Conservation (phyloP, 2,888 invertebrate genomes). For the Antheraea assamensis region DNA sequence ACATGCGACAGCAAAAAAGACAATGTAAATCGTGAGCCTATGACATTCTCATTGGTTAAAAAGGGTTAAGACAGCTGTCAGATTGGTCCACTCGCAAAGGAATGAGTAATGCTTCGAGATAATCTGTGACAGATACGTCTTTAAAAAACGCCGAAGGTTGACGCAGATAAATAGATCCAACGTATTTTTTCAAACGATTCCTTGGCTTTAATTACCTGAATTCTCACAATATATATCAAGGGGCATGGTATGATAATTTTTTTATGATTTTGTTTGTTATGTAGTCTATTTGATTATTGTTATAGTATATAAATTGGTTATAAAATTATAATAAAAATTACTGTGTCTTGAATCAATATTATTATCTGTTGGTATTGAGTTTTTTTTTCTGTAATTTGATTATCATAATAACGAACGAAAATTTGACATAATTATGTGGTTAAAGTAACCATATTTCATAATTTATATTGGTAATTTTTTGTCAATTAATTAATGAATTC, state of each 20-base stretch:
- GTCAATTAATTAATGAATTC: no score
- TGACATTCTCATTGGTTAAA: slow-evolving; percentile 79
- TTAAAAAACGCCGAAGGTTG: slow-evolving; percentile 76
- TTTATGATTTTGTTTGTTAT: slow-evolving; percentile 28
- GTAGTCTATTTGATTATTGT: background rate
- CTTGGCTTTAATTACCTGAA: slow-evolving; percentile 75
- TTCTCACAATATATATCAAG: slow-evolving; percentile 76
- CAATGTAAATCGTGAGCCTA: slow-evolving; percentile 72
- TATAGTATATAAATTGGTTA: background rate
- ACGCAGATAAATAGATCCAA: slow-evolving; percentile 79
- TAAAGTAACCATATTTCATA: no score
- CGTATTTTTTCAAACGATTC: slow-evolving; percentile 69
- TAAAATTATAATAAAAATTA: background rate
- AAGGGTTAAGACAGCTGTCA: slow-evolving; percentile 82
- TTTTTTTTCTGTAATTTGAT: background rate
- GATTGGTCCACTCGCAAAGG: slow-evolving; percentile 73
- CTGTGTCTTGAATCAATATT: background rate
- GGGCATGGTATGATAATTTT: slow-evolving; percentile 43
- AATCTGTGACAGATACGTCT: slow-evolving; percentile 81
- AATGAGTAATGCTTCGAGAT: slow-evolving; percentile 76
- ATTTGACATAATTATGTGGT: no score
- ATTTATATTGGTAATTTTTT: no score
- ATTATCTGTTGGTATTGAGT: background rate
- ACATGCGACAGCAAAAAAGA: slow-evolving; percentile 44
- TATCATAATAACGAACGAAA: background rate